These are phyloP conservation scores for Phengaris arion DNA, from an alignment of 2,888 invertebrate species.

Conservation along the genomic window DNA sequence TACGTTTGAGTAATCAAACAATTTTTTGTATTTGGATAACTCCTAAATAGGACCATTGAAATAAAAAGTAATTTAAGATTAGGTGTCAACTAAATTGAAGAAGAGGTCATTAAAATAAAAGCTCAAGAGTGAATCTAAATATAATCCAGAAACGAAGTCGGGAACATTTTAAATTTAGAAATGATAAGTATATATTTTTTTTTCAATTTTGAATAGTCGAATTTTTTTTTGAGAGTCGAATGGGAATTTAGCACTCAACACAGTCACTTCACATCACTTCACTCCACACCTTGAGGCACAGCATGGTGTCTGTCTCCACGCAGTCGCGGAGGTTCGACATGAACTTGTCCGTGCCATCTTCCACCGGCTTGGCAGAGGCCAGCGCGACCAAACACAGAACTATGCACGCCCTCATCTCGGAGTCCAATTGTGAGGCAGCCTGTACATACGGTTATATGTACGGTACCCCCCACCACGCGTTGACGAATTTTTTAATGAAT, in stretches of 20 bases:
- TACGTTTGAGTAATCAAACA: not conserved
- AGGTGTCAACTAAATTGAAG: too few species aligned
- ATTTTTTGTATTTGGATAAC: too few species aligned
- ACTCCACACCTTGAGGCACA: constrained; percentile 86
- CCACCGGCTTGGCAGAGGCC: constrained; percentile 66
- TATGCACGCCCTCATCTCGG: constrained; percentile 66
- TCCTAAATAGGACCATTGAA: too few species aligned
- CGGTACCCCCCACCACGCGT: constrained; percentile 60
- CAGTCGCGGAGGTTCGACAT: constrained; percentile 81
- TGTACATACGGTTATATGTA: constrained; percentile 69
- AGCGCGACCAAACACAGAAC: constrained; percentile 58
- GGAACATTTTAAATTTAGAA: too few species aligned
- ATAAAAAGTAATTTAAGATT: too few species aligned
- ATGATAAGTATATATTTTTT: too few species aligned
- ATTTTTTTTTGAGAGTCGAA: too few species aligned
- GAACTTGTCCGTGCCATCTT: constrained; percentile 62
- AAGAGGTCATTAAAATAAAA: too few species aligned
- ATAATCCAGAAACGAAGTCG: too few species aligned
- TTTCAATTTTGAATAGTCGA: too few species aligned
- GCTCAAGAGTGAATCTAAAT: too few species aligned
- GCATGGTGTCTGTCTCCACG: constrained; percentile 83
- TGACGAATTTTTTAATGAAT: constrained; percentile 57
- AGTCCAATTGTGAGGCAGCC: constrained; percentile 68
- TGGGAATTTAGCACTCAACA: constrained; percentile 21
- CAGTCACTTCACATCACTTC: constrained; percentile 56